Evolutionary conservation across 1,140 invertebrate genomes (phyloP), one percentile per base, ranked within the genome.

Genomic region (Hesperophylax magnus): DNA sequence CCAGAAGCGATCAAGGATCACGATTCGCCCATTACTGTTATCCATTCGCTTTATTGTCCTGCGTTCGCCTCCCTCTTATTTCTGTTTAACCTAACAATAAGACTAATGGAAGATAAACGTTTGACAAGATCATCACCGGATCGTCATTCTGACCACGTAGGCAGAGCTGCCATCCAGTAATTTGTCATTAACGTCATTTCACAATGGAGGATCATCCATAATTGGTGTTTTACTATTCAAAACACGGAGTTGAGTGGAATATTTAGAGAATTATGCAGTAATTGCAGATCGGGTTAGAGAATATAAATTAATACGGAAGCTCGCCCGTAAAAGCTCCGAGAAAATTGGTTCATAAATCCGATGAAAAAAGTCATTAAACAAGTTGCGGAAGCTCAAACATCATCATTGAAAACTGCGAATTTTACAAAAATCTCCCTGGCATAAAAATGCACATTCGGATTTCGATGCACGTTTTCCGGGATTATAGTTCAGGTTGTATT

Each of bases 341-440:
- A 77, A 77, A 77, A 77, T 77, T 77, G 58, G 56, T 27, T 18
- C 75, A 47, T 63, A 63, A 77, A 77, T 63, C 56, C 75, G 15
- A 9, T 14, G 56, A 20, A 76, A 77, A 67, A 39, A 52, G 54
- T 34, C 22, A 77, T 77, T 77, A 63, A 77, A 11, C 18, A 77
- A 77, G 75, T 77, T 77, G 58, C 61, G 22, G 14, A 52, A 47
- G n/a, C 20, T 54, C 9, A n/a, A 31, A 75, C 69, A 72, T 72
- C 34, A 52, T 69, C 34, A 52, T 18, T 17, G 17, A 18, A 47
- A 72, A 72, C 9, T 22, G 69, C 69, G 24, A 72, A 72, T 18
- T 22, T 69, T 72, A 22, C 69, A 3, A 61, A 47, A 4, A 34
- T 34, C 34, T 47, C 39, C 9, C 39, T 1, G 39, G 39, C 9